Conservation (phyloP, 2,113 vertebrate species). For the Coptodon rendalli region DNA sequence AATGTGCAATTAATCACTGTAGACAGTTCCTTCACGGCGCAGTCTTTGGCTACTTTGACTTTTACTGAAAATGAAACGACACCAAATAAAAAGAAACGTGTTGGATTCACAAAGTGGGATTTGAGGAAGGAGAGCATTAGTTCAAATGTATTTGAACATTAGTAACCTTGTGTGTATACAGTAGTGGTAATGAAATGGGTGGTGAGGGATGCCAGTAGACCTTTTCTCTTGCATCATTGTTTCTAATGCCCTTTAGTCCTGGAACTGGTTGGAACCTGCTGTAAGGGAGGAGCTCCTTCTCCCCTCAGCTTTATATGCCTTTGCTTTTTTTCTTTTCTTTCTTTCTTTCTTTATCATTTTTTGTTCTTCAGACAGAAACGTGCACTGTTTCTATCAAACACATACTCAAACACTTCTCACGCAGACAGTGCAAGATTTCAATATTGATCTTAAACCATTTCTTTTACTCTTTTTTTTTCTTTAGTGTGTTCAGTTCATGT, state of each 20-base stretch:
- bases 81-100: background rate
- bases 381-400: background rate
- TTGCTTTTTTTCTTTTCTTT: slow-evolving; percentile 22
- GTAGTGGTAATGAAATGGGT: slow-evolving; percentile 10
- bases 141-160: background rate
- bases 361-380: slow-evolving; percentile 26
- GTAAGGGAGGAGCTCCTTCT: slow-evolving; percentile 58
- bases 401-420: background rate
- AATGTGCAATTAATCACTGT: background rate
- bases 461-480: background rate
- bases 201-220: slow-evolving; percentile 52
- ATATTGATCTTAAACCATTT: background rate
- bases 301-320: slow-evolving; percentile 38
- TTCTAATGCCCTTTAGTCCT: slow-evolving; percentile 70
- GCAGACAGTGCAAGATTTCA: background rate
- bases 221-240: slow-evolving; percentile 69
- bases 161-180: background rate
- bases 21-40: background rate
- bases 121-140: background rate
- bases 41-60: background rate
- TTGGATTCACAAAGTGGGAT: background rate
- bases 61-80: background rate
- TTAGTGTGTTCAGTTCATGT: background rate
- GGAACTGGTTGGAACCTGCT: slow-evolving; percentile 75
- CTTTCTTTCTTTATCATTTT: slow-evolving; percentile 16